Evolutionary conservation across 2,888 invertebrate species (phyloP).

Genomic region (Sinotaia quadrata): DNA sequence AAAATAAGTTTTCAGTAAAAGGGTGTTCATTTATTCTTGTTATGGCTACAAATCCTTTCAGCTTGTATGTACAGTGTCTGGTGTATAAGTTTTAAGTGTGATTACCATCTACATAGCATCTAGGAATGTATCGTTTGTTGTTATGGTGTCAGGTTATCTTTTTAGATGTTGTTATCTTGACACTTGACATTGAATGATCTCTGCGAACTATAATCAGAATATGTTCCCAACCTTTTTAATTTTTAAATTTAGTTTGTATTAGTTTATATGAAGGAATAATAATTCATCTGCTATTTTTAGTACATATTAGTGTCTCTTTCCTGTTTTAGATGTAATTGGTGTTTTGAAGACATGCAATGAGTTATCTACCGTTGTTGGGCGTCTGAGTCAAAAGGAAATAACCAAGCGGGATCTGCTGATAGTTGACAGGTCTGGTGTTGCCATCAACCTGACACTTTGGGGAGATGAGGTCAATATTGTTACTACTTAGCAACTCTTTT

Average conservation of each 20-base stretch:
- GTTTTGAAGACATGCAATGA: constrained; percentile 85
- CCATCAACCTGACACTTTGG: constrained; percentile 91
- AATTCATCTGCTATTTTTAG: neutral
- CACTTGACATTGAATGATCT: too few relatives aligned
- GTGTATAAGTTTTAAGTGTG: too few relatives aligned
- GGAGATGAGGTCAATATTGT: constrained; percentile 79
- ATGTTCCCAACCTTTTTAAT: neutral
- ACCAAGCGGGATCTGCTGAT: constrained; percentile 90
- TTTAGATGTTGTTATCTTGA: too few relatives aligned
- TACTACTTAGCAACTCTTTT: too few relatives aligned
- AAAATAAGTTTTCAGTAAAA: too few relatives aligned
- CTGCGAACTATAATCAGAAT: neutral
- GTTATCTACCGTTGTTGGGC: constrained; percentile 81
- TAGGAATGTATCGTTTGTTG: too few relatives aligned
- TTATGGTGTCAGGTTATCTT: too few relatives aligned
- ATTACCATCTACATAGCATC: too few relatives aligned
- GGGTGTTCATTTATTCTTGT: too few relatives aligned
- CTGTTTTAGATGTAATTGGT: constrained; percentile 86
- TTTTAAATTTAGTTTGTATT: too few relatives aligned
- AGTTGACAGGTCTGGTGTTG: constrained; percentile 87
- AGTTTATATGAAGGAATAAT: neutral
- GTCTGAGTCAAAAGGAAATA: constrained; percentile 84
- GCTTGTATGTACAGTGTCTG: too few relatives aligned
- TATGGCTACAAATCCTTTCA: too few relatives aligned
- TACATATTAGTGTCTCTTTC: neutral